Evolutionary conservation across 2,797 vertebrate genomes (phyloP), one percentile per base, ranked within the genome.

Genomic region (Pelodytes ibericus): DNA sequence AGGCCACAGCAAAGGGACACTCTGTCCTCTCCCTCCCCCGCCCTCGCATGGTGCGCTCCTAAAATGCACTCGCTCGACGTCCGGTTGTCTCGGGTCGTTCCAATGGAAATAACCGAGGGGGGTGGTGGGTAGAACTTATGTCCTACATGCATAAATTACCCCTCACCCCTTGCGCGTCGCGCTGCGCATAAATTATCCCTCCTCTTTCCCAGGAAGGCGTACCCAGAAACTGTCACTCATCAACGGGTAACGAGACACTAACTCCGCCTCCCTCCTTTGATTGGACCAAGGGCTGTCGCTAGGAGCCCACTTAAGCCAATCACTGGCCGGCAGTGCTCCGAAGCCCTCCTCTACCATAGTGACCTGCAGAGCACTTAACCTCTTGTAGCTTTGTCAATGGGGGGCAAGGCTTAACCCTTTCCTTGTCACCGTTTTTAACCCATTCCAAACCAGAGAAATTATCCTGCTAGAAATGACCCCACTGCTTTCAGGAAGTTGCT

Each of bases 61-160:
- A 16, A 7, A 30, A 1, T 18, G 27, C 29, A 31, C 27, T n/a
- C 51, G 25, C 27, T 60, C 27, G 6, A 30, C 11, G n/a, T 10
- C 15, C 33, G 24, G 20, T 25, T 44, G 11, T 41, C 11, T 44
- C 9, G 25, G 66, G 49, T 56, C 11, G 49, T 69, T 24, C 66
- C 66, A 69, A 69, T 56, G 49, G 27, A 69, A 33, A 56, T 31
- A 56, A 22, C 2, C 11, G 5, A 33, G 26, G 9, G 22, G 49
- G 66, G 66, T 7, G 49, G 65, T 0, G 7, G 18, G 33, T 4
- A 36, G 11, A 36, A 3, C 24, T 30, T 56, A 24, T 69, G 66
- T 69, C 66, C 47, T 56, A 56, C 31, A 69, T 69, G 66, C 66
- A 69, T 69, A 69, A 56, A 69, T 69, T 69, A 69, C 66, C 65